Base-by-base conservation (phyloP, 2,888 invertebrate genomes). In the Candidula unifasciata region DNA sequence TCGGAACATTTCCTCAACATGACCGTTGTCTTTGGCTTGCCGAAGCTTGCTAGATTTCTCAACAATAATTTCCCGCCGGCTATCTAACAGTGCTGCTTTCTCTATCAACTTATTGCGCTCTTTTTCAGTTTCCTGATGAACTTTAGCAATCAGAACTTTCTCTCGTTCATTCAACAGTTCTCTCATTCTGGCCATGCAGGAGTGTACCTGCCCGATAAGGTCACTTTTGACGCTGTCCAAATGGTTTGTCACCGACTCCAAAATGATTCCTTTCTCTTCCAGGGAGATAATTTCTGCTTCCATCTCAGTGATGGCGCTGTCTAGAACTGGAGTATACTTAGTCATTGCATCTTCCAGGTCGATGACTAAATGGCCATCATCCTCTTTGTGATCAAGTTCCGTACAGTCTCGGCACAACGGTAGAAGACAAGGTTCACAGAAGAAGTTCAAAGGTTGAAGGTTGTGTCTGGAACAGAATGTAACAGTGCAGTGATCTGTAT, bases 391-490 rank as follows among this genome's bases (percentile, higher is more conserved):
- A 80, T 91, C 91, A 24, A 90, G 76, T 10, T 91, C 90, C 0
- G 91, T 91, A 80, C 92, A 92, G 84, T 91, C 91, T 30, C 91
- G 87, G 84, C 92, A 92, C 24, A 92, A 89, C 3, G 89, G 89
- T 18, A 83, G 82, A 44, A 88, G 86, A 83, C 92, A 92, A 64
- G 86, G 85, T 86, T 92, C 91, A 87, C 92, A 92, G 86, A 92
- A 92, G 87, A 92, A 92, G 80, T 91, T 91, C 60, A 92, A 85
- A 0, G 91, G 90, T 85, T 92, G 91, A 18, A 89, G 85, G 27
- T 87, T 85, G 79, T 92, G 92, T 76, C 89, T 91, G 54, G 89
- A 88, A 85, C 92, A 92, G 81, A 90, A 91, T 66, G 89, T 89
- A 18, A 90, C 87, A 0, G 89, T 91, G 68, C 89, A 90, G 87